Evolutionary conservation across 2,888 invertebrate genomes (phyloP).

Genomic region (Marasmarcha lunaedactyla): DNA sequence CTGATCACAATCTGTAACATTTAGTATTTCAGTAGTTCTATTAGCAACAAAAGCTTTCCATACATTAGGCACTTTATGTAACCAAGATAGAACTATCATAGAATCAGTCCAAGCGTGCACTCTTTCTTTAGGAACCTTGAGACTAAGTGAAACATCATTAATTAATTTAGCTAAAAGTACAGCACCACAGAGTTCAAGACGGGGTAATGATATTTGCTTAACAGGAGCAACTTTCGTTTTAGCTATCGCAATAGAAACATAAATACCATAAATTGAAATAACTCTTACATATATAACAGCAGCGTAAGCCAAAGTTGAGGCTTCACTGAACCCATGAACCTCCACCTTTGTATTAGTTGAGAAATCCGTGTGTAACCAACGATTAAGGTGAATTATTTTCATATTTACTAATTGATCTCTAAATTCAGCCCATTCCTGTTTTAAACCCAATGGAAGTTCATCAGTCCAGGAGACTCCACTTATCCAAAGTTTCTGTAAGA

Average conservation of each 20-base stretch:
- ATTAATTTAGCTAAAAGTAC: neutral
- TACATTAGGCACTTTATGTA: neutral
- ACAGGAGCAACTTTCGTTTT: slow-evolving; percentile 1
- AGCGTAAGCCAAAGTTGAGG: slow-evolving; percentile 1
- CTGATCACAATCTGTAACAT: neutral
- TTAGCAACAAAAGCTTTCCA: neutral
- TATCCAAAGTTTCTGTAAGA: slow-evolving; percentile 12
- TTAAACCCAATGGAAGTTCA: neutral
- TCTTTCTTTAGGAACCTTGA: neutral
- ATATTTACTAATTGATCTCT: neutral
- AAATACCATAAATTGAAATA: neutral
- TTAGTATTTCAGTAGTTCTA: neutral
- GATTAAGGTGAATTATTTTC: neutral
- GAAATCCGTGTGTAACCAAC: neutral
- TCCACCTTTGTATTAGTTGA: neutral
- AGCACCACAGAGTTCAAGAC: slow-evolving; percentile 2
- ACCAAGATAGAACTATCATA: neutral
- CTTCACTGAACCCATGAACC: neutral
- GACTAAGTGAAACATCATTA: neutral
- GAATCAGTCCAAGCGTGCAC: neutral
- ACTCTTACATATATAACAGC: neutral
- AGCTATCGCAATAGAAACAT: neutral
- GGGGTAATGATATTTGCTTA: slow-evolving; percentile 1
- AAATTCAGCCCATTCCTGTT: neutral
- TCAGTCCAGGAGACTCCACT: neutral